Conservation (phyloP, 2,797 vertebrate species). For the Smutsia gigantea region DNA sequence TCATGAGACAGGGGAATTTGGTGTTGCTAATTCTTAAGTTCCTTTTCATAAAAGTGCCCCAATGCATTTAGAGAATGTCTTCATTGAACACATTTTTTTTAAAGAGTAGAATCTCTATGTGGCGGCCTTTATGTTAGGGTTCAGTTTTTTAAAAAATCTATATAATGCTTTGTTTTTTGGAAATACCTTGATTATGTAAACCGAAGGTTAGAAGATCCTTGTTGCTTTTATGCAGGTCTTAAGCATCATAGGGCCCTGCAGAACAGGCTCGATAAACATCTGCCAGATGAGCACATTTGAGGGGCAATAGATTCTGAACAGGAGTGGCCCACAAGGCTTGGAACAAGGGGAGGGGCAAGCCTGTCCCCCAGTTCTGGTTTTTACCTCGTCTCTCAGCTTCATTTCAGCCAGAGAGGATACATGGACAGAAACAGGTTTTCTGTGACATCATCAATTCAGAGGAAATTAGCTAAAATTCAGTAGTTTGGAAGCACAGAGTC, state of each 20-base stretch:
- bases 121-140: background rate
- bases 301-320: background rate
- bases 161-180: background rate
- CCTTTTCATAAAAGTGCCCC: background rate
- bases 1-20: background rate
- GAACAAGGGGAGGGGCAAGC: background rate
- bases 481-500: background rate
- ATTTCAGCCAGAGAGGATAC: background rate
- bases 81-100: background rate
- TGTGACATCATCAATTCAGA: fast-evolving
- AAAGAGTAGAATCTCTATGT: background rate
- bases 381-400: background rate
- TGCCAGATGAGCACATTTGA: background rate
- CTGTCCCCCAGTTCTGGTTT: background rate
- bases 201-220: background rate
- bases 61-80: background rate
- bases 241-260: background rate
- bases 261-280: background rate
- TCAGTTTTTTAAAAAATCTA: background rate
- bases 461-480: background rate
- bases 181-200: background rate
- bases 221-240: background rate
- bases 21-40: background rate
- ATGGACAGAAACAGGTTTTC: background rate
- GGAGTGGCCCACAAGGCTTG: background rate